Percentiles rank a stretch among this genome's conserved stretches.
phyloP scores from a whole-genome alignment of 2,113 vertebrate species.

The Gnathonemus echidnorhynchus region DNA sequence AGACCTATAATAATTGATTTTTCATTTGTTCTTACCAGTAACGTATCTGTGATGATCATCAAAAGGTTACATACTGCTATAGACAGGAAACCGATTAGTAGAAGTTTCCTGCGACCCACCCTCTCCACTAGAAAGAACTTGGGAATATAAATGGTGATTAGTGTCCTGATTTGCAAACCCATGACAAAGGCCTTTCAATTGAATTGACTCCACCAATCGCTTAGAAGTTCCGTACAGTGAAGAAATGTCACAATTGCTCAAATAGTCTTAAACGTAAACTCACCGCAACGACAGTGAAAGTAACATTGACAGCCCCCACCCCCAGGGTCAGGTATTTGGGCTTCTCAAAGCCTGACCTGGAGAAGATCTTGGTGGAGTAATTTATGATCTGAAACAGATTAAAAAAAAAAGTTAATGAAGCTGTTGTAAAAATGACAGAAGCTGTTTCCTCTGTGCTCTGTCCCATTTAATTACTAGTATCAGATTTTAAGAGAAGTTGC shows the following conservation, averaged over 20 bases:
- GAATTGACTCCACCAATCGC: neutral
- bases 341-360: conserved; percentile 44
- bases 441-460: neutral
- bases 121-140: conserved; percentile 58
- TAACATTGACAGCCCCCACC: conserved; percentile 49
- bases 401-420: neutral
- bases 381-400: conserved; percentile 57
- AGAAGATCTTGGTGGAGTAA: conserved; percentile 57
- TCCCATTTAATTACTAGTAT: conserved; percentile 12
- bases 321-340: conserved; percentile 56
- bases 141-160: conserved; percentile 25
- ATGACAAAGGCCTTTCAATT: neutral
- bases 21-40: conserved; percentile 49
- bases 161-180: neutral
- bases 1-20: neutral
- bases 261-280: conserved; percentile 26
- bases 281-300: conserved; percentile 55
- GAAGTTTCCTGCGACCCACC: conserved; percentile 43
- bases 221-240: neutral
- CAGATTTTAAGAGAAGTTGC: neutral
- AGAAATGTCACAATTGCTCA: neutral
- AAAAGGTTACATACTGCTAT: conserved; percentile 54
- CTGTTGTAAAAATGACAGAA: neutral
- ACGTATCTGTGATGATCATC: conserved; percentile 56
- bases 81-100: conserved; percentile 52